A percentile compares a stretch with the other conserved stretches of the same genome.
Evolutionary conservation across 2,888 invertebrate genomes (phyloP).

Genomic region (Cristatella mucedo): DNA sequence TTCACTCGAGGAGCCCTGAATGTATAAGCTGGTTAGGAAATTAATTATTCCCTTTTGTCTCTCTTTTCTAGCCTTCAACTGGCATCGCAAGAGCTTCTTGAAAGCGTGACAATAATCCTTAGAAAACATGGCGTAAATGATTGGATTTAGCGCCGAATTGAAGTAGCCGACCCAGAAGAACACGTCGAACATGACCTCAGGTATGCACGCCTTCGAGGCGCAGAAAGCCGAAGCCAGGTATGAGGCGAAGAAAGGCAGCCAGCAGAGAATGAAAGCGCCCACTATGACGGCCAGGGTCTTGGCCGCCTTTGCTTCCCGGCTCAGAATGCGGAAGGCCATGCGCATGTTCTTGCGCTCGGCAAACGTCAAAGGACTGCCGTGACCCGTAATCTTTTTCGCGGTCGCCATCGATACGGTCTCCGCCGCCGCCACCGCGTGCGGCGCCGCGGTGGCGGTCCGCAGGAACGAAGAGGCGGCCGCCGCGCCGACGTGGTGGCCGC

Average conservation of each 20-base stretch:
- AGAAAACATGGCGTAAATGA: conserved; percentile 83
- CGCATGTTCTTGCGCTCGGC: no score
- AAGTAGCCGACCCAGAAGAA: conserved; percentile 95
- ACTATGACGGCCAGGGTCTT: conserved; percentile 92
- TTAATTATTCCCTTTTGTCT: not conserved
- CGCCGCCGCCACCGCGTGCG: no score
- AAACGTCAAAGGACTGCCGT: no score
- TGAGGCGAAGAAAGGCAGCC: conserved; percentile 91
- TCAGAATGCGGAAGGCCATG: no score
- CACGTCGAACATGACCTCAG: conserved; percentile 62
- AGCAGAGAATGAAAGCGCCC: conserved; percentile 87
- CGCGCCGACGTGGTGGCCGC: no score
- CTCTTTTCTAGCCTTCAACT: conserved; percentile 20
- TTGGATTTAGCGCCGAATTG: conserved; percentile 86
- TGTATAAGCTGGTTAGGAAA: not conserved
- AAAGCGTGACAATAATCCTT: conserved; percentile 88
- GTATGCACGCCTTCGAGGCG: conserved; percentile 53
- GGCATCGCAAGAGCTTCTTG: conserved; percentile 66
- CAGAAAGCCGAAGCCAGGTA: conserved; percentile 72
- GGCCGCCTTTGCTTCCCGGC: conserved; percentile 87
- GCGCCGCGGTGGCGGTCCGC: no score
- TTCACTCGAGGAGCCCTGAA: not conserved
- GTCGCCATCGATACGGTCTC: no score
- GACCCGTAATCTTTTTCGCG: no score
- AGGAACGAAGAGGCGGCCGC: no score